Evolutionary conservation across 2,888 invertebrate species (phyloP).

Genomic region (Trypoxylon attenuatum): DNA sequence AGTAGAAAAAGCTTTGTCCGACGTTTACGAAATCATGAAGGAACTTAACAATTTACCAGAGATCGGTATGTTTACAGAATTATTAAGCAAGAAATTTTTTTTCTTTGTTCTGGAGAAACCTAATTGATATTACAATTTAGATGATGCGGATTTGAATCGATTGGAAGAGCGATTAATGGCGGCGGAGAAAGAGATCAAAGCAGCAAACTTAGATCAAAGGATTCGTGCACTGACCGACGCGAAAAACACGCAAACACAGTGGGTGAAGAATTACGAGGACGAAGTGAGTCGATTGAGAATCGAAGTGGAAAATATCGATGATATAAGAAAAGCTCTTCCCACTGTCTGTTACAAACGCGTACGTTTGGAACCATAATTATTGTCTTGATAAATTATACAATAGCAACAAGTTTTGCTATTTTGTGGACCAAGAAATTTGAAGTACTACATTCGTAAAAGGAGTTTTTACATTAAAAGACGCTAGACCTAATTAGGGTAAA

Average conservation of each 20-base stretch:
- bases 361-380: slow-evolving; percentile 81
- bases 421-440: no score
- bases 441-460: no score
- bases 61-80: slow-evolving; percentile 77
- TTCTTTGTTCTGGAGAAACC: not conserved
- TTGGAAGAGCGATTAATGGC: slow-evolving; percentile 81
- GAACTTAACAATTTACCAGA: slow-evolving; percentile 85
- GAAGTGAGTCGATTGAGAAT: slow-evolving; percentile 82
- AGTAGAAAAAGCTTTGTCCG: slow-evolving; percentile 86
- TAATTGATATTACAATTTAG: slow-evolving; percentile 58
- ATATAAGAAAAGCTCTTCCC: slow-evolving; percentile 88
- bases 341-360: slow-evolving; percentile 86
- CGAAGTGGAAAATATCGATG: slow-evolving; percentile 89
- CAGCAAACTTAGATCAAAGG: slow-evolving; percentile 85
- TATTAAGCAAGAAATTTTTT: not conserved
- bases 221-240: slow-evolving; percentile 85
- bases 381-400: no score
- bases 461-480: no score
- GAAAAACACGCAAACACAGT: slow-evolving; percentile 76
- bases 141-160: slow-evolving; percentile 80
- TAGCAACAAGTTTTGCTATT: no score
- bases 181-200: slow-evolving; percentile 83
- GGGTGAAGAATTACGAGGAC: slow-evolving; percentile 87
- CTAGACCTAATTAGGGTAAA: no score
- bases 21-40: slow-evolving; percentile 85